phyloP scores from a whole-genome alignment of 2,888 invertebrate genomes.

The Heliconius erato region DNA sequence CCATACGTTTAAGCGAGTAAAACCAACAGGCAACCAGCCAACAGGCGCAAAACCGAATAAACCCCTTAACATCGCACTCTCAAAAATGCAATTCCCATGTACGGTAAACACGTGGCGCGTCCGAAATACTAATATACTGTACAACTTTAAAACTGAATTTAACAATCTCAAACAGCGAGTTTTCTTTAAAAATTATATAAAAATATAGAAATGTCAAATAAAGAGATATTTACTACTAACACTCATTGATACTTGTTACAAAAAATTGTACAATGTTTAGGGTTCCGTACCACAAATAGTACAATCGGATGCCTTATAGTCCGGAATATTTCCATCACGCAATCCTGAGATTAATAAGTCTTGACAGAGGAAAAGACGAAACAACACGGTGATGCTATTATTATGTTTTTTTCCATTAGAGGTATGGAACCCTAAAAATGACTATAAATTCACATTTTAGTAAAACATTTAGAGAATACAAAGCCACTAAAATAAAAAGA shows the following conservation, averaged over 20 bases:
- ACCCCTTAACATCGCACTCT: constrained; percentile 18
- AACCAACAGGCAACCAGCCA: constrained; percentile 21
- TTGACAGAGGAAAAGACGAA: no score
- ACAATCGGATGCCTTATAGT: no score
- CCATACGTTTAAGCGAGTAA: constrained; percentile 16
- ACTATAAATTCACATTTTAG: background rate
- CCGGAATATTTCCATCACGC: no score
- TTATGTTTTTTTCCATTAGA: no score
- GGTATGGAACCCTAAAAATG: no score
- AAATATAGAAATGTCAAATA: no score
- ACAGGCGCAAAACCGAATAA: constrained; percentile 17
- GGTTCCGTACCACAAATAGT: no score
- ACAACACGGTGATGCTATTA: no score
- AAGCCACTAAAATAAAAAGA: constrained; percentile 43
- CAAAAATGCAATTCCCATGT: constrained; percentile 25
- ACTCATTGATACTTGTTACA: no score
- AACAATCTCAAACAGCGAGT: background rate
- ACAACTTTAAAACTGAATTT: constrained; percentile 4
- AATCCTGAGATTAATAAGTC: no score
- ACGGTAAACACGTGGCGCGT: constrained; percentile 26
- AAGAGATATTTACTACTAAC: no score
- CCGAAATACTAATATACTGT: constrained; percentile 17
- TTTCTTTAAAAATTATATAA: background rate
- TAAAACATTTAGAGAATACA: constrained; percentile 49
- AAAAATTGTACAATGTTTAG: no score